Percentiles rank a stretch among this genome's conserved stretches.
phyloP scores from a whole-genome alignment of 2,888 invertebrate genomes.

The Sarcophaga subvicina region DNA sequence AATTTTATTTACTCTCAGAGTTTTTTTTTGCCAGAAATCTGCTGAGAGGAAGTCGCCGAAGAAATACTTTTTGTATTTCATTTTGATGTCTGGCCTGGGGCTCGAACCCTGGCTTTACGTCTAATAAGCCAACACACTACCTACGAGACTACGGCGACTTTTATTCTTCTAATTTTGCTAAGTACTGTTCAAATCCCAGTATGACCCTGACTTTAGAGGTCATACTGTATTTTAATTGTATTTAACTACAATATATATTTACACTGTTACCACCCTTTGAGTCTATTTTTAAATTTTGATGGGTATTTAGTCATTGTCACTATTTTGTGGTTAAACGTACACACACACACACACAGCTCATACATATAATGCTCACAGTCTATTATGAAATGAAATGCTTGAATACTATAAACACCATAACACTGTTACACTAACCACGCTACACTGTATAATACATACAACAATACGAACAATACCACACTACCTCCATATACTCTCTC shows the following conservation, averaged over 20 bases:
- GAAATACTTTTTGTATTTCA: too few relatives aligned
- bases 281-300: constrained; percentile 30
- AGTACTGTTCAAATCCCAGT: too few relatives aligned
- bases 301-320: constrained; percentile 68
- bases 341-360: background rate
- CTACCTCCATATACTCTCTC: background rate
- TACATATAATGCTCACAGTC: background rate
- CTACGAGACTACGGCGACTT: too few relatives aligned
- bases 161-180: too few relatives aligned
- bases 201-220: background rate
- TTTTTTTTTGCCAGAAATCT: too few relatives aligned
- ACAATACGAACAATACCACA: too few relatives aligned
- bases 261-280: constrained; percentile 50
- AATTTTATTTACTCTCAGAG: too few relatives aligned
- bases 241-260: constrained; percentile 43
- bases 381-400: constrained; percentile 6
- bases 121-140: too few relatives aligned
- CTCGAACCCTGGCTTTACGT: too few relatives aligned
- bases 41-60: too few relatives aligned
- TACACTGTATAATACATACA: too few relatives aligned
- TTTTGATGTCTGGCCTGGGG: too few relatives aligned
- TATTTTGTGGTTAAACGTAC: constrained; percentile 50
- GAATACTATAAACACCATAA: background rate
- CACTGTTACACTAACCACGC: background rate
- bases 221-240: constrained; percentile 26